These are phyloP conservation scores for Colossoma macropomum DNA, from an alignment of 2,113 vertebrate species.

Conservation along the genomic window DNA sequence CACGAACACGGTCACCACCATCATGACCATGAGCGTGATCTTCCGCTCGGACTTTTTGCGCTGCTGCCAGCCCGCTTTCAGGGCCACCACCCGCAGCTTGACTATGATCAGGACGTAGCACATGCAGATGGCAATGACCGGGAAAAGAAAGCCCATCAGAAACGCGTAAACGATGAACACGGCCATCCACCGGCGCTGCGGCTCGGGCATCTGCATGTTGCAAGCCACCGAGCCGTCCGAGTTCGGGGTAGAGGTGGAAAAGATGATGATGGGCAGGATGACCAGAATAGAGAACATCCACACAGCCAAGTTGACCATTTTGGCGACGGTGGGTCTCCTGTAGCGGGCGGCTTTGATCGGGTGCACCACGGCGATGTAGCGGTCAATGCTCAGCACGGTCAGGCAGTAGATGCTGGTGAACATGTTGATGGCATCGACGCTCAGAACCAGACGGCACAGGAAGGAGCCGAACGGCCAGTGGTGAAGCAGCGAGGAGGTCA, in stretches of 20 bases:
- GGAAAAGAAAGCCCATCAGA: slow-evolving; percentile 89
- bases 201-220: slow-evolving; percentile 91
- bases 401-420: slow-evolving; percentile 93
- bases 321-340: slow-evolving; percentile 87
- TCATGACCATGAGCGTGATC: slow-evolving; percentile 92
- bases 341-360: slow-evolving; percentile 90
- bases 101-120: slow-evolving; percentile 91
- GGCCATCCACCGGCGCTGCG: slow-evolving; percentile 84
- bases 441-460: slow-evolving; percentile 88
- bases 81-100: slow-evolving; percentile 89
- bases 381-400: slow-evolving; percentile 89
- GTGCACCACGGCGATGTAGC: slow-evolving; percentile 90
- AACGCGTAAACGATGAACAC: slow-evolving; percentile 90
- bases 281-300: slow-evolving; percentile 88
- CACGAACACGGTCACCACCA: slow-evolving; percentile 91
- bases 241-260: slow-evolving; percentile 85
- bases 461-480: slow-evolving; percentile 91
- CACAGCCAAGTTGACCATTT: slow-evolving; percentile 86
- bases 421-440: slow-evolving; percentile 93
- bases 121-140: slow-evolving; percentile 89
- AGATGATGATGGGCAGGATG: slow-evolving; percentile 89
- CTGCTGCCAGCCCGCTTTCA: slow-evolving; percentile 92
- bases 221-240: slow-evolving; percentile 88
- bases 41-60: slow-evolving; percentile 89
- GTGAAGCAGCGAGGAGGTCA: slow-evolving; percentile 86